Percentiles rank a stretch among this genome's conserved stretches.
These are phyloP conservation scores for Gasteruption jaculator DNA, from an alignment of 2,888 invertebrate genomes.

Conservation along the genomic window DNA sequence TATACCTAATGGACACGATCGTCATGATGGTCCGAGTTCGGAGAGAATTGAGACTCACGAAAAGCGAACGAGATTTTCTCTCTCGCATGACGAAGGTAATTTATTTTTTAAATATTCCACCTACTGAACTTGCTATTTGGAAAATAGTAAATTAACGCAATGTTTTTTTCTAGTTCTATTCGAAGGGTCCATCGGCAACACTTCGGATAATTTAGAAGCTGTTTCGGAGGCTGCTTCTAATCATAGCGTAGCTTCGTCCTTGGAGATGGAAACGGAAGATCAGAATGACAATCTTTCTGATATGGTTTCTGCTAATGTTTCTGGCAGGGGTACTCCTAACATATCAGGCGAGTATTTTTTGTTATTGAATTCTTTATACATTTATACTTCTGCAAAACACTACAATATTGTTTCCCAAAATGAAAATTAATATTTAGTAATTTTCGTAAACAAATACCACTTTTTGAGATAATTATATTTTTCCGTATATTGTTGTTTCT, in stretches of 20 bases:
- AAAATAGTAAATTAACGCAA: slow-evolving; percentile 6
- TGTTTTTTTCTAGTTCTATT: slow-evolving; percentile 38
- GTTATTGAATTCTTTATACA: not conserved
- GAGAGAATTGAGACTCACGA: slow-evolving; percentile 51
- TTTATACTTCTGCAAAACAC: not conserved
- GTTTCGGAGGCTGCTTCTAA: slow-evolving; percentile 95
- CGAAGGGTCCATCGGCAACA: slow-evolving; percentile 80
- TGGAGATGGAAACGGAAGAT: slow-evolving; percentile 84
- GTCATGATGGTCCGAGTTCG: slow-evolving; percentile 32
- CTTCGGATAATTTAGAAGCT: slow-evolving; percentile 90
- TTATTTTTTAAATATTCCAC: slow-evolving; percentile 4
- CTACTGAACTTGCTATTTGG: not conserved
- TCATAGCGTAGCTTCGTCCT: slow-evolving; percentile 87
- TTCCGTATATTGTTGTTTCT: too few relatives aligned
- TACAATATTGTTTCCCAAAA: not conserved
- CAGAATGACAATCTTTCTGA: slow-evolving; percentile 94
- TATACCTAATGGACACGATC: slow-evolving; percentile 44
- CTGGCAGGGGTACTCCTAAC: slow-evolving; percentile 88
- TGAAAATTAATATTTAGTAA: not conserved
- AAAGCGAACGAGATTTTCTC: slow-evolving; percentile 63
- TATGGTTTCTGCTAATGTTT: slow-evolving; percentile 94
- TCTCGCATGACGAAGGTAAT: slow-evolving; percentile 79
- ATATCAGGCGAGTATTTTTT: slow-evolving; percentile 65
- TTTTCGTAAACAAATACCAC: not conserved
- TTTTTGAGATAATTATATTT: not conserved